Conservation (phyloP, 1,140 invertebrate genomes). For the Macrobrachium rosenbergii region DNA sequence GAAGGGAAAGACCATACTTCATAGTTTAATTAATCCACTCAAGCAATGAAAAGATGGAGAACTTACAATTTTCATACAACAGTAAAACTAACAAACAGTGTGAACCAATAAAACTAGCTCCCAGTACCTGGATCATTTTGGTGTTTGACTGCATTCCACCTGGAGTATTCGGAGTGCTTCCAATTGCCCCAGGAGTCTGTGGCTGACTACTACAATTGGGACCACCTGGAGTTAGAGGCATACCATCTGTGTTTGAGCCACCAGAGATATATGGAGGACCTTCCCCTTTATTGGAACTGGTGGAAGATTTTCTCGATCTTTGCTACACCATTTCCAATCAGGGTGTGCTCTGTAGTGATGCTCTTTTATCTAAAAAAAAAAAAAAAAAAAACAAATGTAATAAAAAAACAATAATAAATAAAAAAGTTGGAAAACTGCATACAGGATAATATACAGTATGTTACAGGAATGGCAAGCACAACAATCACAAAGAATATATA, state of each 20-base stretch:
- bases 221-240: constrained; percentile 63
- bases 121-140: constrained; percentile 37
- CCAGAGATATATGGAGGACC: constrained; percentile 50
- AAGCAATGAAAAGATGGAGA: too few species aligned
- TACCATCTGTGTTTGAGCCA: constrained; percentile 13
- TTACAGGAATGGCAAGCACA: neutral
- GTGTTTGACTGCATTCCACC: constrained; percentile 9
- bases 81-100: too few species aligned
- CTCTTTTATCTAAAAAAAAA: constrained; percentile 85
- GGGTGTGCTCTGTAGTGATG: constrained; percentile 91
- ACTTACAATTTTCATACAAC: too few species aligned
- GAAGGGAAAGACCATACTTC: too few species aligned
- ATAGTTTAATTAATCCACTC: too few species aligned
- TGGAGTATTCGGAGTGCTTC: constrained; percentile 31
- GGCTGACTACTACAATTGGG: constrained; percentile 43
- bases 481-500: too few species aligned
- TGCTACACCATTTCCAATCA: constrained; percentile 99
- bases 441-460: neutral
- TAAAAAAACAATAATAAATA: neutral
- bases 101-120: neutral
- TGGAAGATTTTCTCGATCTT: constrained; percentile 94
- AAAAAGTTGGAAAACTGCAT: neutral
- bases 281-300: constrained; percentile 70
- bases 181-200: constrained; percentile 22
- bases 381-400: constrained; percentile 17